Evolutionary conservation across 2,113 vertebrate species (phyloP).

Genomic region (Hirundichthys speculiger): DNA sequence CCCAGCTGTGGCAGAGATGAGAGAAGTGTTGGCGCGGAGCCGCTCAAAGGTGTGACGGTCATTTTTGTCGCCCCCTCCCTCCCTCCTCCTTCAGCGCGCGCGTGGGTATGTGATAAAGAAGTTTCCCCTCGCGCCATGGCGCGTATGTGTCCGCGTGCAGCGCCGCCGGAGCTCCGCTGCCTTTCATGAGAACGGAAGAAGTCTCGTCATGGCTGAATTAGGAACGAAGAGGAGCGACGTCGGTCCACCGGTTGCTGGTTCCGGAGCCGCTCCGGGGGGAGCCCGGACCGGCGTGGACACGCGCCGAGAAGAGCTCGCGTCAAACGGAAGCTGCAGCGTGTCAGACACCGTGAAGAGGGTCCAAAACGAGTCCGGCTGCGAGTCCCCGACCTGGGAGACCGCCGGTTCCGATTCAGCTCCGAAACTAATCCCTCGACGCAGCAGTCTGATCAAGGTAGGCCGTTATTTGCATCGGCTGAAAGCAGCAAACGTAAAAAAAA

Average conservation of each 20-base stretch:
- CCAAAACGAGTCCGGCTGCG: conserved; percentile 66
- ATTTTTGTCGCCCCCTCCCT: conserved; percentile 1
- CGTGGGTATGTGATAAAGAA: conserved; percentile 41
- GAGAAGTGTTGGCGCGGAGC: conserved; percentile 16
- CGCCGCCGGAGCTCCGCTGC: conserved; percentile 14
- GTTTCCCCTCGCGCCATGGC: conserved; percentile 63
- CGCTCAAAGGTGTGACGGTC: conserved; percentile 52
- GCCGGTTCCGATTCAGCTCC: conserved; percentile 73
- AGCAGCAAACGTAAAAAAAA: too few relatives aligned
- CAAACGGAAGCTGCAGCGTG: conserved; percentile 89
- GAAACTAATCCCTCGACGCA: conserved; percentile 84
- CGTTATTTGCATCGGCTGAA: too few relatives aligned
- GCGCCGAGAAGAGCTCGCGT: conserved; percentile 76
- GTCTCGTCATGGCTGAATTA: conserved; percentile 69
- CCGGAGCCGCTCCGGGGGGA: conserved; percentile 54
- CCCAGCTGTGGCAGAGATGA: conserved; percentile 29
- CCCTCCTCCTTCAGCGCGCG: background rate
- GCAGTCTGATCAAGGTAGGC: conserved; percentile 95
- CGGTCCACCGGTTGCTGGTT: conserved; percentile 55
- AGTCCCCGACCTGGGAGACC: conserved; percentile 76
- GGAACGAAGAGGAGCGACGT: conserved; percentile 54
- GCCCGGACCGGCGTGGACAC: conserved; percentile 70
- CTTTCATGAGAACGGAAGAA: conserved; percentile 9
- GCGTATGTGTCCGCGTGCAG: conserved; percentile 29
- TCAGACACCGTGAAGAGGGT: conserved; percentile 60